Percentiles rank a stretch among this genome's conserved stretches.
Evolutionary conservation across 2,888 invertebrate genomes (phyloP).

Genomic region (Apotomis turbidana): DNA sequence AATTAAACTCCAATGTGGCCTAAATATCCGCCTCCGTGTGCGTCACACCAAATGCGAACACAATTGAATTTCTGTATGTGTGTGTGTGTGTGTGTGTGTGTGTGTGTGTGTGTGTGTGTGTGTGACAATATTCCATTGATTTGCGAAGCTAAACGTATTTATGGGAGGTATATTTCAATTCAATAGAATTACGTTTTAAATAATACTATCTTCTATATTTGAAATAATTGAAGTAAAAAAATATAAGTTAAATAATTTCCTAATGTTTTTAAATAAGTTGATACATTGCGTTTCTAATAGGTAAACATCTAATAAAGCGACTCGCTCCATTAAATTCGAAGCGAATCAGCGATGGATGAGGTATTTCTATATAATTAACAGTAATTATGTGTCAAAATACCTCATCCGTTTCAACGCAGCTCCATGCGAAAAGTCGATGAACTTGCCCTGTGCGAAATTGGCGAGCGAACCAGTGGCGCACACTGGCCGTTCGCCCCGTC

Average conservation of each 20-base stretch:
- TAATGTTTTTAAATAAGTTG: conserved; percentile 1
- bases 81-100: neutral
- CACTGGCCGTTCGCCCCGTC: conserved; percentile 59
- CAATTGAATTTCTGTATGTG: conserved; percentile 54
- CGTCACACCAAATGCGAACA: conserved; percentile 45
- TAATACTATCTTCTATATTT: neutral
- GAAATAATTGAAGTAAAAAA: no score
- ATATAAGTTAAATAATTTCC: neutral
- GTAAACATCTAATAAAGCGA: conserved; percentile 20
- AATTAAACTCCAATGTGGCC: conserved; percentile 33
- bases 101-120: conserved; percentile 50
- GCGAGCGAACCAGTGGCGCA: conserved; percentile 70
- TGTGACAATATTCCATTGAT: conserved; percentile 50
- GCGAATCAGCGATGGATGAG: conserved; percentile 23
- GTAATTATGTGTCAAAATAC: conserved; percentile 48
- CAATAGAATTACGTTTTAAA: neutral
- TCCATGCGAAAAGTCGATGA: conserved; percentile 74
- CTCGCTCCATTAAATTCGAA: conserved; percentile 35
- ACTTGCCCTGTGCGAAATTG: conserved; percentile 81
- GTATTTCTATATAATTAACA: conserved; percentile 21
- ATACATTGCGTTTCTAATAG: conserved; percentile 14
- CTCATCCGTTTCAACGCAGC: conserved; percentile 64
- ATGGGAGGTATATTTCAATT: neutral
- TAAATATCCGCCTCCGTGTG: conserved; percentile 40
- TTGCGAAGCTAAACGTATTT: conserved; percentile 42